Base-by-base conservation (phyloP, 1,140 invertebrate genomes). In the Brachionus manjavacas region DNA sequence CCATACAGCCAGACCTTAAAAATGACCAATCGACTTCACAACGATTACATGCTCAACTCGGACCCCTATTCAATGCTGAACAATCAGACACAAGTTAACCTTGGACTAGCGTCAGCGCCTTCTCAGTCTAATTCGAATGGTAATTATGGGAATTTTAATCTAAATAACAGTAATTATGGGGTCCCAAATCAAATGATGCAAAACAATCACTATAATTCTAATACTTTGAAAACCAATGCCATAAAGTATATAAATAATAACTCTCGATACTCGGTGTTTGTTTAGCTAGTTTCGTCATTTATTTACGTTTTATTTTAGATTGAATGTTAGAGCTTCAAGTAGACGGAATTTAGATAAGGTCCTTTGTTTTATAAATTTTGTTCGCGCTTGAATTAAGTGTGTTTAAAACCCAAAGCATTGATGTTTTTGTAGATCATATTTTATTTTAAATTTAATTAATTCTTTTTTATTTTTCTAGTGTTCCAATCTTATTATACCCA, bases 401-500 rank as follows among this genome's bases (percentile, higher is more conserved):
- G 20, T 41, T 41, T 43, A 74, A 35, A 39, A 0, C 12, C 31
- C 16, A 60, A 25, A 20, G 52, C 16, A 60, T 20, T 39, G 14
- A 35, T 41, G 70, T 41, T 74, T 35, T 70, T 14, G n/a, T 20
- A 16, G 39, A 25, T 23, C 2, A 23, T 76, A 28, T 76, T 49
- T 76, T 2, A 1, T 12, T 35, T 23, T 35, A 28, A 49, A 25
- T 28, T 76, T 76, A 14, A 76, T 49, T 41, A 31, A 41, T 74
- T 28, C 41, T n/a, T 4, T 76, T 25, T 49, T 49, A 31, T 12
- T 49, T 76, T 76, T 76, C 49, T 28, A 76, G 72, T 76, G 72
- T 76, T 25, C 72, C 72, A 76, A 76, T 76, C 72, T 35, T 76
- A 76, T 23, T 76, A 76, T 76, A 76, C 72, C 72, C 72, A 46